Evolutionary conservation across 2,113 vertebrate genomes (phyloP).

Genomic region (Tragulus kanchil): DNA sequence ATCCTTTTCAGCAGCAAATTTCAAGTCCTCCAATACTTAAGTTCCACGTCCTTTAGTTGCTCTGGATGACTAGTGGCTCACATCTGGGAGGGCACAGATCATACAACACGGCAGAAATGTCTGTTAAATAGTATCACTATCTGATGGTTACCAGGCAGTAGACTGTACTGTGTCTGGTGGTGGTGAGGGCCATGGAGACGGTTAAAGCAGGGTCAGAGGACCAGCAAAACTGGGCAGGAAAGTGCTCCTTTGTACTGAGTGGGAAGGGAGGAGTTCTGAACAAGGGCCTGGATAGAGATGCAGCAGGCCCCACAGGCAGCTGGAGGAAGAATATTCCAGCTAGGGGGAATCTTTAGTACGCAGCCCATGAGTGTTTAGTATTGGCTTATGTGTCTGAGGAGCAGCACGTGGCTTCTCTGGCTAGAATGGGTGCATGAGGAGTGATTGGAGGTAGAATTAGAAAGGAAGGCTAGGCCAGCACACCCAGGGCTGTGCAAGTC

Average conservation of each 20-base stretch:
- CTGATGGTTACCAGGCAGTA: background rate
- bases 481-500: background rate
- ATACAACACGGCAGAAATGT: background rate
- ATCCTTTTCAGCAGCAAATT: background rate
- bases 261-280: background rate
- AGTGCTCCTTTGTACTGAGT: background rate
- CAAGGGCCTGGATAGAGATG: background rate
- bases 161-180: background rate
- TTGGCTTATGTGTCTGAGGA: background rate
- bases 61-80: too few species aligned
- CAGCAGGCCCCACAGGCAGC: too few species aligned
- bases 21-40: background rate
- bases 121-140: background rate
- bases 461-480: background rate
- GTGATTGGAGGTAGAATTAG: background rate
- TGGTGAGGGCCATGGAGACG: background rate
- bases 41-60: background rate
- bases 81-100: accelerated
- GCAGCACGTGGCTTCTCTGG: background rate
- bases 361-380: background rate
- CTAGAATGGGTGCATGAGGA: background rate
- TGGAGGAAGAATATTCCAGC: background rate
- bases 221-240: background rate
- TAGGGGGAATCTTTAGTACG: background rate
- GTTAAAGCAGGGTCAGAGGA: background rate